Conservation (phyloP, 2,797 vertebrate genomes). For the Smutsia gigantea region DNA sequence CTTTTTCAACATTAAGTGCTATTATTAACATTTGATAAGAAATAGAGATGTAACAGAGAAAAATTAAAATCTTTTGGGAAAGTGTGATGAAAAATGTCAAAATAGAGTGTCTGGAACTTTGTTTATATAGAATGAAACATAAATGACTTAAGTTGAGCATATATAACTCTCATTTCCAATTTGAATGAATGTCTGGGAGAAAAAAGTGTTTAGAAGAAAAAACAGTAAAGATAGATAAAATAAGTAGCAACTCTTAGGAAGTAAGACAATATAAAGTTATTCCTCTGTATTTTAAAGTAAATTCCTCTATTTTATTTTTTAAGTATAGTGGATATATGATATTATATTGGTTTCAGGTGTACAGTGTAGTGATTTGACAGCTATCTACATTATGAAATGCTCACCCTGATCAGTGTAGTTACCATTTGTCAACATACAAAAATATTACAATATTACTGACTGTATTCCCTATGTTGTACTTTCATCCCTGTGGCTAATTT, state of each 20-base stretch:
- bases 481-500: no score
- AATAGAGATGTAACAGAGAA: not conserved
- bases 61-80: not conserved
- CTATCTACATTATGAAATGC: no score
- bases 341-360: no score
- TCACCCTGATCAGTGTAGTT: no score
- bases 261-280: not conserved
- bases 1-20: not conserved
- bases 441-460: no score
- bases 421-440: no score
- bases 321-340: no score
- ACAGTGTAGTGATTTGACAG: no score
- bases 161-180: not conserved
- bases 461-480: no score
- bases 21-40: slow-evolving; percentile 27
- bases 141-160: not conserved
- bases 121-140: not conserved
- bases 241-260: not conserved
- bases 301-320: not conserved
- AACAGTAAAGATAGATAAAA: not conserved
- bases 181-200: not conserved
- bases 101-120: not conserved
- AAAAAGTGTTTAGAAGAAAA: not conserved
- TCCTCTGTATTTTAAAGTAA: not conserved
- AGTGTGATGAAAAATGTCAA: not conserved